Evolutionary conservation across 2,797 vertebrate genomes (phyloP).

Genomic region (Tinamus major): DNA sequence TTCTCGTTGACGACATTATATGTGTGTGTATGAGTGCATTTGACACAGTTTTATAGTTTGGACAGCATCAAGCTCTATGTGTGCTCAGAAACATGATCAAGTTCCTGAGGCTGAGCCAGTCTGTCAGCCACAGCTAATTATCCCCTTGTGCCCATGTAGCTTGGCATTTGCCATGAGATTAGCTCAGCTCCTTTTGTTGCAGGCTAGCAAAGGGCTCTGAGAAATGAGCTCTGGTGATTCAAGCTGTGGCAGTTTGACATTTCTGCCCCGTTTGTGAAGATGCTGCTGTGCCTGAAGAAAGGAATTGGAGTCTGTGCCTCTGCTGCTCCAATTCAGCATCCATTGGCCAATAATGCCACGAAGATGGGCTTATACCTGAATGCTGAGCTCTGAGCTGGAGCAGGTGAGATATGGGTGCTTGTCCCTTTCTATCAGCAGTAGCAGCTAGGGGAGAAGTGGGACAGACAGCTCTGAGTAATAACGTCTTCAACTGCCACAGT

Average conservation of each 20-base stretch:
- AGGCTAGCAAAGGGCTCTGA: constrained; percentile 60
- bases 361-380: background rate
- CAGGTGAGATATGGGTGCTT: background rate
- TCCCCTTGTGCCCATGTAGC: background rate
- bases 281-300: background rate
- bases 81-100: background rate
- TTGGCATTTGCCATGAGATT: constrained; percentile 60
- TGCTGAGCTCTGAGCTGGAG: background rate
- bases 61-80: constrained; percentile 31
- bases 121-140: background rate
- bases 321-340: constrained; percentile 6
- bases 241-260: constrained; percentile 39
- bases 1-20: constrained; percentile 33
- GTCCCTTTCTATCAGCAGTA: background rate
- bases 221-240: constrained; percentile 42
- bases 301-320: background rate
- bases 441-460: constrained; percentile 55
- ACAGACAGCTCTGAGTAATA: constrained; percentile 73
- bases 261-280: background rate
- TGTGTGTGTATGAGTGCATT: constrained; percentile 44
- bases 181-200: constrained; percentile 27
- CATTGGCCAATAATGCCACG: background rate
- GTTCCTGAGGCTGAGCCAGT: background rate
- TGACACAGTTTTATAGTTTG: background rate
- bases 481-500: constrained; percentile 44